Evolutionary conservation across 2,888 invertebrate genomes (phyloP), one percentile per base, ranked within the genome.

Genomic region (Neoascia interrupta): DNA sequence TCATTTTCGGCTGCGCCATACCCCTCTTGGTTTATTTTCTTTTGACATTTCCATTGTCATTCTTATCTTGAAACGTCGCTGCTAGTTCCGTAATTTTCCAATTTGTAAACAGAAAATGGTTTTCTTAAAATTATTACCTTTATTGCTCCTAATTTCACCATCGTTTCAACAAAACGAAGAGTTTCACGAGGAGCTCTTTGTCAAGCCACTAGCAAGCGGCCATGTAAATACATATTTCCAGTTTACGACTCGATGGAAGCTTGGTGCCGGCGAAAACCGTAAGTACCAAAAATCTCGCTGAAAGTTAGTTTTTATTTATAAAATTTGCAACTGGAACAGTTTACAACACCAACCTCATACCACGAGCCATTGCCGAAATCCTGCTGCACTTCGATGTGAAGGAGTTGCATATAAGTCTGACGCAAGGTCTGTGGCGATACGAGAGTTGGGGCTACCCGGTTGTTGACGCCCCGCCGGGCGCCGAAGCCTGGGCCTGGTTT

Each of bases 401-500:
- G 86, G 98, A 98, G 87, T 88, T 99, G 15, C 97, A 98, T 85
- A 91, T 99, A 49, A 94, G 95, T 66, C 91, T 99, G 69, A 97
- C 97, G 0, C 96, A 97, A 88, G 99, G 99, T 0, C 90, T 96
- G 61, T 99, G 99, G 99, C 92, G 95, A 76, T 94, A 97, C 87
- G 93, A 95, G 82, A 92, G 93, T 63, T 99, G 98, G 98, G 98
- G 98, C 0, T 97, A 97, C 89, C 97, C 98, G 1, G 92, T 96
- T 21, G 88, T 93, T 8, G 95, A 96, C 87, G 95, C 97, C 2
- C 95, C 97, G 0, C 95, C 97, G 1, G 99, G 99, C 4, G 97
- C 97, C 1, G 97, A 98, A 88, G 90, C 98, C 0, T 96, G 95
- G 91, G 96, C 95, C 0, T 98, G 98, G 97, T 98, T 99, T 86